phyloP scores from a whole-genome alignment of 2,888 invertebrate species.

The Eupithecia inturbata region DNA sequence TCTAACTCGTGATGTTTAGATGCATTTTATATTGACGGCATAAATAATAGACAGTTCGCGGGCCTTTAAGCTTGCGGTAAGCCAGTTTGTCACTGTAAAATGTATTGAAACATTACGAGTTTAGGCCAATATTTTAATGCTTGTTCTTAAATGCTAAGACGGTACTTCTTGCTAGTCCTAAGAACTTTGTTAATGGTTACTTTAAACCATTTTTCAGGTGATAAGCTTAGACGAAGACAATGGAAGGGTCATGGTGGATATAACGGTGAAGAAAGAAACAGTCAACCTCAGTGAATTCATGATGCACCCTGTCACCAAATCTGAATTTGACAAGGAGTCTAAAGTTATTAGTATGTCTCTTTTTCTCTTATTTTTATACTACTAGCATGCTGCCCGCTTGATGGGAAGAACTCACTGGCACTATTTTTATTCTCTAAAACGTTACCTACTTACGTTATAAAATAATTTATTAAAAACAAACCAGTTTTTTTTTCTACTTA shows the following conservation, averaged over 20 bases:
- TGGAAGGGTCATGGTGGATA: conserved; percentile 90
- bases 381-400: too few relatives aligned
- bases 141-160: neutral
- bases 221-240: conserved; percentile 93
- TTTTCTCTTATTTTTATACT: neutral
- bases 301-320: conserved; percentile 89
- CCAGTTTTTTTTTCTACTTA: neutral
- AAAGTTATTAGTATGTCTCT: conserved; percentile 92
- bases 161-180: neutral
- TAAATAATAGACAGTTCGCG: too few relatives aligned
- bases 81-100: too few relatives aligned
- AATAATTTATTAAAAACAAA: neutral
- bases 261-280: conserved; percentile 87
- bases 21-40: too few relatives aligned
- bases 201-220: conserved; percentile 75
- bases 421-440: too few relatives aligned
- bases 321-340: conserved; percentile 91
- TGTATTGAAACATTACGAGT: too few relatives aligned
- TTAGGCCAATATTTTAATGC: too few relatives aligned
- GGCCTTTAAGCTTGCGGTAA: too few relatives aligned
- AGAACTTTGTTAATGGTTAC: neutral
- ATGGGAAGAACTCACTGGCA: too few relatives aligned
- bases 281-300: conserved; percentile 91
- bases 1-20: too few relatives aligned
- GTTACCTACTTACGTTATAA: too few relatives aligned